phyloP scores from a whole-genome alignment of 2,113 vertebrate species.

The Odontophorus gujanensis region DNA sequence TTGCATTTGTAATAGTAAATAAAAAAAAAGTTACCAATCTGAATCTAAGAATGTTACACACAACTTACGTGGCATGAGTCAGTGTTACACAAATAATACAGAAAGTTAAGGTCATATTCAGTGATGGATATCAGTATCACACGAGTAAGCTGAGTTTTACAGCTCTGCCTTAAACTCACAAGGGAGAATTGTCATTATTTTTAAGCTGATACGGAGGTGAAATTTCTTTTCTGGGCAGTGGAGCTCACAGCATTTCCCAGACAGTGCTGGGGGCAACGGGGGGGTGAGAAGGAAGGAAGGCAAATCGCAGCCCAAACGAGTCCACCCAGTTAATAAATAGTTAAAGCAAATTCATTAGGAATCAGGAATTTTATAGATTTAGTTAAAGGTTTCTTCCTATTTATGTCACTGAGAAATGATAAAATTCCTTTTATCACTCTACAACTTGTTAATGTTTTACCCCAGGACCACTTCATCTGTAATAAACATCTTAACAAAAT shows the following conservation, averaged over 20 bases:
- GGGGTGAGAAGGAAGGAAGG: background rate
- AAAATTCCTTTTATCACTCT: conserved; percentile 91
- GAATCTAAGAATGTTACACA: background rate
- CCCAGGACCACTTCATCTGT: conserved; percentile 95
- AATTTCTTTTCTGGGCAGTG: background rate
- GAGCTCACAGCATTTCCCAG: background rate
- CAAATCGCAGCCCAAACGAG: background rate
- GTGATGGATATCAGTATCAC: background rate
- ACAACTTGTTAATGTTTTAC: conserved; percentile 95
- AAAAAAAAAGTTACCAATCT: conserved; percentile 8
- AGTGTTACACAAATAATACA: background rate
- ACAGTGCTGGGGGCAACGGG: background rate
- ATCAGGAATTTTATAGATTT: conserved; percentile 80
- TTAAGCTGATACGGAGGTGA: background rate
- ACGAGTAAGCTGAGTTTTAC: background rate
- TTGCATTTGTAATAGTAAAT: background rate
- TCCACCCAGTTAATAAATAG: conserved; percentile 78
- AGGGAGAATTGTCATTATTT: background rate
- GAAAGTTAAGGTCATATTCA: background rate
- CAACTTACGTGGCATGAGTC: background rate
- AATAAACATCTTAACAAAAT: conserved; percentile 99
- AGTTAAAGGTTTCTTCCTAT: conserved; percentile 81
- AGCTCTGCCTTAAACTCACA: background rate
- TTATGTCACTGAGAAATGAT: conserved; percentile 87
- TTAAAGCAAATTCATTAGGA: conserved; percentile 83